These are phyloP conservation scores for Halcyon malimbica DNA, from an alignment of 2,113 vertebrate species.

Conservation along the genomic window DNA sequence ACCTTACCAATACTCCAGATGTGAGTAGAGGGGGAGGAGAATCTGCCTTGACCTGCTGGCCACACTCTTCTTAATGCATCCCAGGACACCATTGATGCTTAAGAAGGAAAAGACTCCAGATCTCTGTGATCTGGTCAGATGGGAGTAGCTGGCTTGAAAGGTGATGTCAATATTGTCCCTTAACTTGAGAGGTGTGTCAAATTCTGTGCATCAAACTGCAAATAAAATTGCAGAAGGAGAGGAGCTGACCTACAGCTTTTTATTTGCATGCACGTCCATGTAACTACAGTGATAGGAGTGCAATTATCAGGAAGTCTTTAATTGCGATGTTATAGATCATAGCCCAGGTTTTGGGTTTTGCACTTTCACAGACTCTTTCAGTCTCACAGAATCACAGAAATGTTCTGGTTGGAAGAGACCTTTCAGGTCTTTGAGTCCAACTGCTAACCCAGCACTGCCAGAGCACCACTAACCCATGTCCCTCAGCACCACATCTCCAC, in stretches of 20 bases:
- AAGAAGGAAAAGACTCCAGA: neutral
- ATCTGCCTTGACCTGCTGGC: too few species aligned
- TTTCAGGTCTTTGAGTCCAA: neutral
- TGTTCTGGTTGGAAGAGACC: neutral
- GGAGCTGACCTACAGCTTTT: neutral
- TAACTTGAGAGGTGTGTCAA: neutral
- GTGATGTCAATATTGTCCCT: neutral
- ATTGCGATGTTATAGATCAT: neutral
- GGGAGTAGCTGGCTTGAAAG: neutral
- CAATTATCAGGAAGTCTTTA: neutral
- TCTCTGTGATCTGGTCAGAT: neutral
- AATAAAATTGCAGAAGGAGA: neutral
- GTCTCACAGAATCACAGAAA: neutral
- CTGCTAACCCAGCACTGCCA: neutral
- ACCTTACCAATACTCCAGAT: too few species aligned
- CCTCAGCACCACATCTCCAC: neutral
- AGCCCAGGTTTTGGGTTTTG: neutral
- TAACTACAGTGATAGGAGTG: neutral
- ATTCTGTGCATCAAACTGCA: neutral
- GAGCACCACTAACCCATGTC: neutral
- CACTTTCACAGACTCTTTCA: neutral
- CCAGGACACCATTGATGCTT: neutral
- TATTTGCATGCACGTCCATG: rapidly evolving
- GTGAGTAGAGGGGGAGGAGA: too few species aligned
- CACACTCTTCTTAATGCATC: too few species aligned